These are phyloP conservation scores for Corynorhinus townsendii DNA, from an alignment of 2,113 vertebrate species.

Conservation along the genomic window DNA sequence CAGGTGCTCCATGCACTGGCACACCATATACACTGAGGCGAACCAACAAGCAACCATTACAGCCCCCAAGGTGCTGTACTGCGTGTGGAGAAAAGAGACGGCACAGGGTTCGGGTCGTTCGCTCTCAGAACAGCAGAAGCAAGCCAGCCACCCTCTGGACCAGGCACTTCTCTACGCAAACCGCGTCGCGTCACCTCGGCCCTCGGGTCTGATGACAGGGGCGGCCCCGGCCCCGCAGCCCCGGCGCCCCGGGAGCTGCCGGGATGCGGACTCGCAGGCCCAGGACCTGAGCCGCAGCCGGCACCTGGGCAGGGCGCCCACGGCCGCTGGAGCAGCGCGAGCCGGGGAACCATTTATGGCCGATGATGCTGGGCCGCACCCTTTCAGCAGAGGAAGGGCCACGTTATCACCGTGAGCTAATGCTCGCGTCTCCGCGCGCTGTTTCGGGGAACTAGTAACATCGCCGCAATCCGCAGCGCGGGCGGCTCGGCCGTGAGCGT, in stretches of 20 bases:
- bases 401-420: neutral
- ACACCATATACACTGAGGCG: too few species aligned
- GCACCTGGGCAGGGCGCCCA: neutral
- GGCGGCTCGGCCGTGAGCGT: neutral
- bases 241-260: rapidly evolving
- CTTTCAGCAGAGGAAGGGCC: neutral
- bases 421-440: neutral
- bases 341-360: neutral
- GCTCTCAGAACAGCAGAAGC: conserved; percentile 44
- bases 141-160: conserved; percentile 27
- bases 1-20: too few species aligned
- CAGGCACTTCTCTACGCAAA: neutral
- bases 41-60: too few species aligned
- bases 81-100: conserved; percentile 39
- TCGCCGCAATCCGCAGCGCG: neutral
- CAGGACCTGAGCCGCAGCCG: neutral
- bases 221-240: neutral
- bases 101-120: conserved; percentile 11
- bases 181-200: neutral
- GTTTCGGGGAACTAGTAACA: neutral
- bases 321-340: neutral
- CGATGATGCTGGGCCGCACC: neutral
- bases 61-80: conserved; percentile 77
- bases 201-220: neutral
- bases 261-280: neutral